phyloP scores from a whole-genome alignment of 2,113 vertebrate species.

The Triplophysa rosa region DNA sequence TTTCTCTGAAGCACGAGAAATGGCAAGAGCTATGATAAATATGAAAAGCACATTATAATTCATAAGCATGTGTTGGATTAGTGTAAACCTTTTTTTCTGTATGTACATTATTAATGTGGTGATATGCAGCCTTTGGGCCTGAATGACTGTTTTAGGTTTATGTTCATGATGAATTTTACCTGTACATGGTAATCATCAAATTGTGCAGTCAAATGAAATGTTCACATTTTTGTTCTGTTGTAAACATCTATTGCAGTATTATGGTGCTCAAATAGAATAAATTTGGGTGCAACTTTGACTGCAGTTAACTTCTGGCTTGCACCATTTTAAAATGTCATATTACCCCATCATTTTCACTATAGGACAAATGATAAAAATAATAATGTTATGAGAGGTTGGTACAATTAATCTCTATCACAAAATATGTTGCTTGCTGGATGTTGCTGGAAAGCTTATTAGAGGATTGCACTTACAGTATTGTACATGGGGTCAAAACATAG shows the following conservation, averaged over 20 bases:
- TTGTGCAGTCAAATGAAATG: slow-evolving; percentile 2
- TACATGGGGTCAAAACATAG: too few species aligned
- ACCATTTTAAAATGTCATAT: too few species aligned
- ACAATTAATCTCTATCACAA: too few species aligned
- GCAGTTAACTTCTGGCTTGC: too few species aligned
- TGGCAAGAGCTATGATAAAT: slow-evolving; percentile 71
- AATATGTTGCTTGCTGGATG: too few species aligned
- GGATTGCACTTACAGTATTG: too few species aligned
- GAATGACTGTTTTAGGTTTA: slow-evolving; percentile 19
- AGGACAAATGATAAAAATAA: too few species aligned
- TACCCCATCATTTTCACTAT: too few species aligned
- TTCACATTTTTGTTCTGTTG: not conserved
- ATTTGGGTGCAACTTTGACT: too few species aligned
- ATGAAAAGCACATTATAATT: slow-evolving; percentile 74
- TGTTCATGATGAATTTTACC: slow-evolving; percentile 38
- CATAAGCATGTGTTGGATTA: slow-evolving; percentile 76
- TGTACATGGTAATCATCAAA: not conserved
- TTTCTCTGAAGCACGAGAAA: slow-evolving; percentile 73
- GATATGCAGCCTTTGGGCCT: slow-evolving; percentile 60
- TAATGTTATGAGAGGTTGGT: too few species aligned
- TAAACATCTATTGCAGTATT: not conserved
- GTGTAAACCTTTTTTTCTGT: slow-evolving; percentile 66
- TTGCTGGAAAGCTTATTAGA: too few species aligned
- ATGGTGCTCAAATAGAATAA: not conserved
- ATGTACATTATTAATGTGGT: slow-evolving; percentile 72